These are phyloP conservation scores for Hypocryptadius cinnamomeus DNA, from an alignment of 2,113 vertebrate species.

Conservation along the genomic window DNA sequence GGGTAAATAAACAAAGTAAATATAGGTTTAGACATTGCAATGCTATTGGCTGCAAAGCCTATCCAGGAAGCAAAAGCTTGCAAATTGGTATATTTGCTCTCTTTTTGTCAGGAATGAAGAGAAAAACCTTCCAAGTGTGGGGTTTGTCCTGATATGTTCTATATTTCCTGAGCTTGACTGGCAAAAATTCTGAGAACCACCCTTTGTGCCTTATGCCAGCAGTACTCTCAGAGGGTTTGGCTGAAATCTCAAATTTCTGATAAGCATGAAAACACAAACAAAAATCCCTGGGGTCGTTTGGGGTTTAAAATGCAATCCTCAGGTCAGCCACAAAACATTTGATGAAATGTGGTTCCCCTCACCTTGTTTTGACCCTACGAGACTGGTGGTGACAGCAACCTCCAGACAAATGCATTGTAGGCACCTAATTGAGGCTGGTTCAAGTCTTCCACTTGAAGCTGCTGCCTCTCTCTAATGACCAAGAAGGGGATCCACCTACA, in stretches of 20 bases:
- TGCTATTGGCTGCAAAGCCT: not conserved
- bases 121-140: not conserved
- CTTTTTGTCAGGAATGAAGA: not conserved
- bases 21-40: not conserved
- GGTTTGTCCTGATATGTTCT: not conserved
- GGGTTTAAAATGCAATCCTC: not conserved
- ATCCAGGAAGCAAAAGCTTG: not conserved
- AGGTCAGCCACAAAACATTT: not conserved
- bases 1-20: not conserved
- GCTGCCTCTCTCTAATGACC: not conserved
- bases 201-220: not conserved
- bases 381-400: not conserved
- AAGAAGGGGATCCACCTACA: not conserved
- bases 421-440: not conserved
- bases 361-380: not conserved
- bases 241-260: not conserved
- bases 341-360: not conserved
- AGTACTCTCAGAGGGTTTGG: not conserved
- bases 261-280: not conserved
- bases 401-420: not conserved
- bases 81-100: not conserved
- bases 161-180: not conserved
- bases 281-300: not conserved
- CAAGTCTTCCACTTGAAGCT: not conserved
- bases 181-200: not conserved